Conservation (phyloP, 2,113 vertebrate genomes). For the Pelecanus crispus region DNA sequence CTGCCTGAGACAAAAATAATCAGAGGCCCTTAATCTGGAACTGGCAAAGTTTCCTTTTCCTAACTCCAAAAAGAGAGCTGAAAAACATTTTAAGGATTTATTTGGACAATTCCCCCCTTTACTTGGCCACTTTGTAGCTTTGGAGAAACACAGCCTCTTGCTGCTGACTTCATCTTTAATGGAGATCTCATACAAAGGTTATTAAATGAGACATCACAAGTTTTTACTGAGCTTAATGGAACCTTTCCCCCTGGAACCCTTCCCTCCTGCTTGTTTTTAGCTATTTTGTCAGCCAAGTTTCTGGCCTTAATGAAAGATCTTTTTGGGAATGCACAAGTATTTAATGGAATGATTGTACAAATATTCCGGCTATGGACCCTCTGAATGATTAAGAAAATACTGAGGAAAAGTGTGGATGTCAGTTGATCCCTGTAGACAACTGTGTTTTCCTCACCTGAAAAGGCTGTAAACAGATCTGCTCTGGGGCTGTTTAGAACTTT, state of each 20-base stretch:
- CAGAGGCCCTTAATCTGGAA: neutral
- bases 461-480: neutral
- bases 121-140: neutral
- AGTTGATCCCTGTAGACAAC: neutral
- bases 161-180: neutral
- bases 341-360: neutral
- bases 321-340: neutral
- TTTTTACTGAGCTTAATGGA: neutral
- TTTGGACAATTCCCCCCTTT: neutral
- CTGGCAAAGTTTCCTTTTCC: neutral
- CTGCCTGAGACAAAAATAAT: neutral
- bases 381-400: neutral
- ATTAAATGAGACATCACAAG: neutral
- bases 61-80: neutral
- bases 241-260: neutral
- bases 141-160: neutral
- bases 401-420: neutral
- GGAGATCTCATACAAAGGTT: neutral
- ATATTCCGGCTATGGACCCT: neutral
- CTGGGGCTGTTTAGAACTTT: neutral
- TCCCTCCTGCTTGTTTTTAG: neutral
- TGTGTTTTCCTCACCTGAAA: neutral
- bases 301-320: neutral
- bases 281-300: neutral
- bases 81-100: neutral